Base-by-base conservation (phyloP, 2,113 vertebrate species). In the Chaetodon trifascialis region DNA sequence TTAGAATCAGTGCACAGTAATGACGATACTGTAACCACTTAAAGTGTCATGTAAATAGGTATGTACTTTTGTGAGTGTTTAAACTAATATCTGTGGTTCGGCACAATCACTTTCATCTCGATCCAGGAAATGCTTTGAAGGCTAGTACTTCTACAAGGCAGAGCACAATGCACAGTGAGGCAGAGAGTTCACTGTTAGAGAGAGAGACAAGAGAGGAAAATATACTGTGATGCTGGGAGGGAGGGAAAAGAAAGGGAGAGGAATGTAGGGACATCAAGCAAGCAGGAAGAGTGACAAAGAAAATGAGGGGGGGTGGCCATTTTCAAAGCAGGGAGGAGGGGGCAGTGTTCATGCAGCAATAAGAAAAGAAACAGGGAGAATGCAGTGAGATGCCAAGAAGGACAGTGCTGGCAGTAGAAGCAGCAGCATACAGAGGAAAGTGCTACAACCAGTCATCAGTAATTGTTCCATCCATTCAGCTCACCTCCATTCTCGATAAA, bases 31-130 rank as follows among this genome's bases (percentile, higher is more conserved):
- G 88, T 91, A 93, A 92, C 66, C 89, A 89, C 91, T 94, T 92
- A 92, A 88, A 91, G 92, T 93, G 87, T 92, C 21, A 70, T 94
- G 94, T 94, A 93, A 91, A 94, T 93, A 92, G 83, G 30, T 74
- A 56, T 79, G 74, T 84, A 54, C 79, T 63, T 73, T 59, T 81
- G 84, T 89, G 79, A 75, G 82, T 91, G 87, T 84, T 84, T 51
- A 46, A 81, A 70, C 40, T 85, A 63, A 83, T 68, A 80, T 85
- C 52, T 76, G 79, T 84, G 64, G 34, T 85, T 71, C 58, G 75
- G 46, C 70, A 73, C 51, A 47, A 42, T 85, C 75, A 73, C 64
- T 42, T 84, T 85, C 82, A 79, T 89, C 68, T 78, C 19, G 40
- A 85, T 85, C 77, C 72, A 87, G 76, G 25, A 70, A 88, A 76